These are phyloP conservation scores for Eulacestoma nigropectus DNA, from an alignment of 2,113 vertebrate species.

Conservation along the genomic window DNA sequence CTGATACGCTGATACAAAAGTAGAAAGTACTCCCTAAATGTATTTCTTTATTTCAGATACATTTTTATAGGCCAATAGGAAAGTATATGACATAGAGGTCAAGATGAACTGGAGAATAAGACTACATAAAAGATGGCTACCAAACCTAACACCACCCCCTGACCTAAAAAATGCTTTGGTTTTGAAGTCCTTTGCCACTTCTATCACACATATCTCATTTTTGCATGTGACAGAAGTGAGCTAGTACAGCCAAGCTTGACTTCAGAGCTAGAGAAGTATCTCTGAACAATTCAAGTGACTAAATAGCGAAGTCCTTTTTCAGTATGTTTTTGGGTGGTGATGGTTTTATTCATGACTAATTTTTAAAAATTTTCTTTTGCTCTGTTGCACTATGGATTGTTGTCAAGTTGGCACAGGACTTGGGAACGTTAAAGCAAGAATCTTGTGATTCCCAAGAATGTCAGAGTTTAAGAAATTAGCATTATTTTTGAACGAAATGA, in stretches of 20 bases:
- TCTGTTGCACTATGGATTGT: neutral
- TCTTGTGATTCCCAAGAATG: constrained; percentile 53
- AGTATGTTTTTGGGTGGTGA: neutral
- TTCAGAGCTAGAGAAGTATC: neutral
- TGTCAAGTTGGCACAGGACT: neutral
- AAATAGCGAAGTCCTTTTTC: neutral
- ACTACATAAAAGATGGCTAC: neutral
- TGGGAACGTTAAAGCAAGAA: constrained; percentile 12
- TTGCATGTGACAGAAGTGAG: neutral
- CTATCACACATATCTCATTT: neutral
- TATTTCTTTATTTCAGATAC: neutral
- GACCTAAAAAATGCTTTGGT: neutral
- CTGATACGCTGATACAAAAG: neutral
- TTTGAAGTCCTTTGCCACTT: neutral
- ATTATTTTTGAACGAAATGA: neutral
- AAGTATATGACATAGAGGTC: neutral
- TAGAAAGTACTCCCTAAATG: neutral
- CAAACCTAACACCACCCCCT: neutral
- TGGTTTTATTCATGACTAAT: neutral
- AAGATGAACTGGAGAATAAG: neutral
- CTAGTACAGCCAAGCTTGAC: neutral
- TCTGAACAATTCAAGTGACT: neutral
- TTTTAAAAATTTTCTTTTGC: neutral
- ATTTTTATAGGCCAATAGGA: neutral
- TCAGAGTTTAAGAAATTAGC: neutral